phyloP scores from a whole-genome alignment of 2,113 vertebrate genomes.

The Paralichthys olivaceus region DNA sequence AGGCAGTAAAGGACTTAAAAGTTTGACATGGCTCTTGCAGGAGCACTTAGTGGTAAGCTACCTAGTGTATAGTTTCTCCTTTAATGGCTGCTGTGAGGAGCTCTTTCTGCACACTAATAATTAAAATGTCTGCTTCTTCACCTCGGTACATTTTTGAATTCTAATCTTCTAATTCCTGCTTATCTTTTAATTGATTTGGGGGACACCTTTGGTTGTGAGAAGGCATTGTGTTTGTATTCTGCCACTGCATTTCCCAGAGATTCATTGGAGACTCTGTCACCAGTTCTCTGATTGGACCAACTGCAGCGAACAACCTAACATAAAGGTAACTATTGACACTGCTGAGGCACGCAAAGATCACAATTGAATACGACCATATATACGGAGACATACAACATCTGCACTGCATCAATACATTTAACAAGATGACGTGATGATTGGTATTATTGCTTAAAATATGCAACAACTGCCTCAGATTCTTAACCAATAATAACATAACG shows the following conservation, averaged over 20 bases:
- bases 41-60: conserved; percentile 67
- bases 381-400: conserved; percentile 18
- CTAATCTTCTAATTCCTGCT: conserved; percentile 46
- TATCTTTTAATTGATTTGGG: conserved; percentile 53
- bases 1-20: conserved; percentile 71
- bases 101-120: conserved; percentile 54
- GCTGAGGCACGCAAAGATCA: conserved; percentile 23
- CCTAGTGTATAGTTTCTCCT: conserved; percentile 64
- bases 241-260: conserved; percentile 38
- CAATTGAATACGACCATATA: conserved; percentile 19
- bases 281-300: conserved; percentile 8
- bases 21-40: conserved; percentile 64
- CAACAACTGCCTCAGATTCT: conserved; percentile 9
- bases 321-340: conserved; percentile 32
- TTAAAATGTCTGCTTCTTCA: conserved; percentile 57
- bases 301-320: conserved; percentile 36
- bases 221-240: conserved; percentile 16
- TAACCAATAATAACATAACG: conserved; percentile 17
- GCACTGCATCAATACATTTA: conserved; percentile 21
- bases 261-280: conserved; percentile 25
- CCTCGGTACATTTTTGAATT: conserved; percentile 53
- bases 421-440: conserved; percentile 12
- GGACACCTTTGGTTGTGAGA: conserved; percentile 18
- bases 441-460: conserved; percentile 18
- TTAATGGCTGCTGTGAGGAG: conserved; percentile 64